Base-by-base conservation (phyloP, 2,797 vertebrate species). In the Tragelaphus eurycerus region DNA sequence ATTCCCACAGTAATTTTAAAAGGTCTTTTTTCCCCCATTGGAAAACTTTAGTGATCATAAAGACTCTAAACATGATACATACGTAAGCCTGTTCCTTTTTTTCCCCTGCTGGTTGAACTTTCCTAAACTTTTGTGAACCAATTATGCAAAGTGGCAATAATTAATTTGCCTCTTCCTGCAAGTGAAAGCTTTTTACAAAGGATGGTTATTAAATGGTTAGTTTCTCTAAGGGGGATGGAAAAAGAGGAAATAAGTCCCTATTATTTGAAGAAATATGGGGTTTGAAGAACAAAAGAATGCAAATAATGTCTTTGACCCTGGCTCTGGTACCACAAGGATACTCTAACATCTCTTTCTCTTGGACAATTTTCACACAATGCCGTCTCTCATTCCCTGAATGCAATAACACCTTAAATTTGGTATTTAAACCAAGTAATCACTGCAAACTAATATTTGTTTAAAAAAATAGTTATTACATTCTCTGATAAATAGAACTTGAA, bases 111-210 rank as follows among this genome's bases (percentile, higher is more conserved):
- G 2, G 29, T 71, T 96, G 91, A 83, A 62, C 52, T 97, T 79
- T 86, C 71, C 29, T 71, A 85, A 97, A 94, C 46, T 84, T 89
- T 91, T 91, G 25, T 92, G 54, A 97, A 17, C 46, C 7, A 31
- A 14, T 82, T 90, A 93, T 95, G 27, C 55, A 93, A 86, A 94
- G 11, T 96, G 34, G 2, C 95, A 34, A 78, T 55, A 93, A 92
- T 93, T 92, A 89, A 92, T 90, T 90, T 95, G 48, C 79, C 90
- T 88, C 55, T 92, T 94, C 86, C 93, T 43, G 67, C 23, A 90
- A 93, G 21, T 55, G 17, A 93, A 96, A 93, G 7, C 16, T 89
- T 83, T 89, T 95, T 86, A 59, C 8, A 82, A 88, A 85, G 19
- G 13, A 94, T 92, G 6, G 48, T 38, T 79, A 86, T 93, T 83